Evolutionary conservation across 1,140 invertebrate species (phyloP).

Genomic region (Papilio dardanus): DNA sequence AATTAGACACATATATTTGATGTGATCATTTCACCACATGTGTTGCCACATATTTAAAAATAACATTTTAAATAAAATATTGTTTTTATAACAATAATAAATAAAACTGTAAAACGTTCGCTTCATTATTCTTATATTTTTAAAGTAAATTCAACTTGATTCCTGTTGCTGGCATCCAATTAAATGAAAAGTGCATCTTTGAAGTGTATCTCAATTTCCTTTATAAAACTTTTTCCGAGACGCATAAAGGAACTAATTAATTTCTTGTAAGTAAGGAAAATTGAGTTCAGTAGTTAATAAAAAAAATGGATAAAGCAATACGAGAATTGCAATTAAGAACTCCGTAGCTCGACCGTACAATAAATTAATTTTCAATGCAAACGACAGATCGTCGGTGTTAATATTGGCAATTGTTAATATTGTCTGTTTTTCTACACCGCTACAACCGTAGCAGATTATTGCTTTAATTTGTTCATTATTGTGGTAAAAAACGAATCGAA

Average conservation of each 20-base stretch:
- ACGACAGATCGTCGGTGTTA: not conserved
- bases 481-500: not conserved
- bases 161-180: not conserved
- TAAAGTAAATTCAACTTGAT: not conserved
- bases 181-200: not conserved
- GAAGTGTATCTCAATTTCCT: not conserved
- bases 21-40: not conserved
- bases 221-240: not conserved
- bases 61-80: not conserved
- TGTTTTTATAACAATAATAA: not conserved
- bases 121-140: not conserved
- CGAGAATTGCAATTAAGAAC: constrained; percentile 3
- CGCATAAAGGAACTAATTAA: constrained; percentile 1
- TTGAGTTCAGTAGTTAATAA: not conserved
- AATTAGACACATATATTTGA: not conserved
- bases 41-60: not conserved
- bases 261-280: not conserved
- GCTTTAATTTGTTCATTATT: not conserved
- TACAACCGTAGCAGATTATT: not conserved
- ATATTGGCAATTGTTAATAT: not conserved
- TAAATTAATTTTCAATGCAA: constrained; percentile 3
- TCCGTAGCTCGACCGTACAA: not conserved
- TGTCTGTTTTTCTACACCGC: not conserved
- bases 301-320: not conserved
- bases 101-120: not conserved